phyloP scores from a whole-genome alignment of 2,113 vertebrate genomes.

The Verasper variegatus region DNA sequence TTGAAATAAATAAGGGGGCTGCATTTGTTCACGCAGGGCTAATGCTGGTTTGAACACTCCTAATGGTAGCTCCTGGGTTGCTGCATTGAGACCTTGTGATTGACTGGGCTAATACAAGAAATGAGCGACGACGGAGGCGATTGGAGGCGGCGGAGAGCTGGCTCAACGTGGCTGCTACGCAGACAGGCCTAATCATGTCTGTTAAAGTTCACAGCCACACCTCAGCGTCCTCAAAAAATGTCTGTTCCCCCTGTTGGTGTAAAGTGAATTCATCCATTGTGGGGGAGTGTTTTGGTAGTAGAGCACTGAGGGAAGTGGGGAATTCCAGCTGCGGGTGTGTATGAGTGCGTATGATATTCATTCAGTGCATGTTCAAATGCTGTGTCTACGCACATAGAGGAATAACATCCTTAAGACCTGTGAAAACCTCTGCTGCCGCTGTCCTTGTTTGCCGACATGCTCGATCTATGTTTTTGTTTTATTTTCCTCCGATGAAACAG shows the following conservation, averaged over 20 bases:
- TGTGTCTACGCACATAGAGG: constrained; percentile 1
- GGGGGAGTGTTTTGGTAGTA: too few species aligned
- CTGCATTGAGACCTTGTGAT: constrained; percentile 1
- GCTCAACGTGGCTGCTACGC: neutral
- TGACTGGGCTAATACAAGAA: constrained; percentile 13
- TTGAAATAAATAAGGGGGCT: constrained; percentile 18
- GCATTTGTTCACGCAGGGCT: constrained; percentile 14
- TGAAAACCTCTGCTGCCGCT: constrained; percentile 54
- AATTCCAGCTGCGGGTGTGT: too few species aligned
- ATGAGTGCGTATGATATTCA: too few species aligned
- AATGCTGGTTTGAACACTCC: constrained; percentile 1
- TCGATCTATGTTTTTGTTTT: constrained; percentile 45
- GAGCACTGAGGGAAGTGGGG: too few species aligned
- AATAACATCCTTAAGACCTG: constrained; percentile 48
- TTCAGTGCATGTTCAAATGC: too few species aligned
- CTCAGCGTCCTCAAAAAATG: constrained; percentile 7
- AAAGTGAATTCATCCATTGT: too few species aligned
- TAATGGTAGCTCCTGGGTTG: constrained; percentile 5
- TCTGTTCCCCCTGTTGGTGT: constrained; percentile 6
- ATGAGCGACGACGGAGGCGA: constrained; percentile 18
- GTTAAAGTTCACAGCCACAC: neutral
- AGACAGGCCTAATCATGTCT: constrained; percentile 9
- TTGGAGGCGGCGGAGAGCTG: constrained; percentile 8
- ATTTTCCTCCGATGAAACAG: constrained; percentile 66
- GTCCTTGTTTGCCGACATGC: constrained; percentile 57